These are phyloP conservation scores for Drosophila parabipectinata DNA, from an alignment of 1,140 invertebrate genomes.

Conservation along the genomic window DNA sequence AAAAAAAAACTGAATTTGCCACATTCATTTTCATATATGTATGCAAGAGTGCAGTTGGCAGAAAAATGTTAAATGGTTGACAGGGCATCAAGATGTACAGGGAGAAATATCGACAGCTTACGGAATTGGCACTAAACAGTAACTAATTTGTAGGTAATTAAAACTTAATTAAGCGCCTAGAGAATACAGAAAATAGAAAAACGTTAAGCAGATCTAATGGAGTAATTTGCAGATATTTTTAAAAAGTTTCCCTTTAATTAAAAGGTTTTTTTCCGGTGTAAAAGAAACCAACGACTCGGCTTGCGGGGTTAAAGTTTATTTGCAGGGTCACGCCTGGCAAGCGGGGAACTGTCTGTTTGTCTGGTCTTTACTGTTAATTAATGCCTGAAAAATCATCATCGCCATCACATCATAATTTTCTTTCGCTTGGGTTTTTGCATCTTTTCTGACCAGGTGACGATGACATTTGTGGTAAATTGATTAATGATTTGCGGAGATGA, in stretches of 20 bases:
- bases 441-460: slow-evolving; percentile 40
- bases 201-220: too few relatives aligned
- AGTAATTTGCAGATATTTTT: too few relatives aligned
- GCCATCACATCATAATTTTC: slow-evolving; percentile 9
- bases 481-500: slow-evolving; percentile 60
- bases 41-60: slow-evolving; percentile 57
- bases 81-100: slow-evolving; percentile 10
- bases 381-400: slow-evolving; percentile 45
- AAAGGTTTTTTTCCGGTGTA: slow-evolving; percentile 14
- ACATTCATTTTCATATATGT: slow-evolving; percentile 34
- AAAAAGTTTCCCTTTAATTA: background rate
- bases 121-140: background rate
- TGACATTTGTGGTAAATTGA: slow-evolving; percentile 58
- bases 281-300: slow-evolving; percentile 7
- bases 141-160: too few relatives aligned
- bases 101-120: background rate
- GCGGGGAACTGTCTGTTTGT: slow-evolving; percentile 16
- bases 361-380: slow-evolving; percentile 61
- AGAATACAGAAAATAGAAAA: background rate
- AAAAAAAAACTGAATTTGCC: slow-evolving; percentile 27
- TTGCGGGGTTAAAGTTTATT: slow-evolving; percentile 66
- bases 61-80: slow-evolving; percentile 72
- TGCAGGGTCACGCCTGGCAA: slow-evolving; percentile 48
- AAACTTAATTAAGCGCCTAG: too few relatives aligned
- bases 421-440: slow-evolving; percentile 7